A percentile compares a stretch with the other conserved stretches of the same genome.
Evolutionary conservation across 1,140 invertebrate species (phyloP).

Genomic region (Battus philenor): DNA sequence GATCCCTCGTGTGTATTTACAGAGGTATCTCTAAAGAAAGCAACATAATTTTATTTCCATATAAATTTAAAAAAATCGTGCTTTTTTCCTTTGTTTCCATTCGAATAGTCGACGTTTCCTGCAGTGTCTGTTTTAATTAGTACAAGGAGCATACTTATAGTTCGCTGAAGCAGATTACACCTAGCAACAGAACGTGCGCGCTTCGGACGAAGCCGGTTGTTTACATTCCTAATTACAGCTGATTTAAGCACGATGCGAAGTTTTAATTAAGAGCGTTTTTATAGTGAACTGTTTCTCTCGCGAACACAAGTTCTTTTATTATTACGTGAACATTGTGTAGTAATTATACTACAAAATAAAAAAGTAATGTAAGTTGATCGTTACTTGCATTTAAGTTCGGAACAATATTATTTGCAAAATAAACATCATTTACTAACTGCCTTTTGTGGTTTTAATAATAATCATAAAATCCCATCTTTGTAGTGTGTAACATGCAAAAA

Average conservation of each 20-base stretch:
- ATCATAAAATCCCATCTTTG: no score
- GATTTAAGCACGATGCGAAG: slow-evolving; percentile 12
- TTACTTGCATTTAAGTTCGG: no score
- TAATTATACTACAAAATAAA: no score
- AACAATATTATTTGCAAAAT: no score
- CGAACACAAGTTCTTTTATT: neutral
- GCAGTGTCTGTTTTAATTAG: slow-evolving; percentile 61
- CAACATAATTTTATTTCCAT: slow-evolving; percentile 46
- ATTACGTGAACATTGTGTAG: no score
- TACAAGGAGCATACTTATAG: slow-evolving; percentile 50
- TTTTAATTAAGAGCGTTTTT: slow-evolving; percentile 14
- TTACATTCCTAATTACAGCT: slow-evolving; percentile 23
- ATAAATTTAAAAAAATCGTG: slow-evolving; percentile 49
- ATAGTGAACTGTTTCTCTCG: slow-evolving; percentile 1
- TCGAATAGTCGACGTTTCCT: slow-evolving; percentile 37
- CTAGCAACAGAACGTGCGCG: slow-evolving; percentile 18
- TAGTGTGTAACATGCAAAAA: no score
- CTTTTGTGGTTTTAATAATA: no score
- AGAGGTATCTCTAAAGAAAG: slow-evolving; percentile 28
- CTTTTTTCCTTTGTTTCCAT: slow-evolving; percentile 34
- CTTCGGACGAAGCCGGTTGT: slow-evolving; percentile 32
- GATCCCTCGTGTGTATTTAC: slow-evolving; percentile 25
- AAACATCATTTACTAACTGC: no score
- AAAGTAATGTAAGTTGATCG: no score
- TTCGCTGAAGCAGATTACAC: slow-evolving; percentile 39